Percentiles rank a stretch among this genome's conserved stretches.
These are phyloP conservation scores for Lepidurus couesii DNA, from an alignment of 1,140 invertebrate genomes.

Conservation along the genomic window DNA sequence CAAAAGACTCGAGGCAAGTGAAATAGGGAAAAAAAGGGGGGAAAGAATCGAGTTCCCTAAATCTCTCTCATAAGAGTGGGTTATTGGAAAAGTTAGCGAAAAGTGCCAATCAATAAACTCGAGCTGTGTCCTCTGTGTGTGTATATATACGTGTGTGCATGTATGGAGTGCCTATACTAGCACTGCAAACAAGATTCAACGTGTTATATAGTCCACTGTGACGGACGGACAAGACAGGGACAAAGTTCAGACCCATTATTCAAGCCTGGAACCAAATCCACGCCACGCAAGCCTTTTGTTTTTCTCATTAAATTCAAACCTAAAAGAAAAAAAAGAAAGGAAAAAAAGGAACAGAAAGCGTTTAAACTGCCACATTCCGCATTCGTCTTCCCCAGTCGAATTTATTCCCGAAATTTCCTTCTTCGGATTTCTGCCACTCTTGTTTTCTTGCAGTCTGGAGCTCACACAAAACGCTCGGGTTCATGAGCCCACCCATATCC, in stretches of 20 bases:
- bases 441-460: too few species aligned
- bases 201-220: background rate
- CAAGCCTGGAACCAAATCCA: background rate
- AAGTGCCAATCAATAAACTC: conserved; percentile 8
- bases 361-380: too few species aligned
- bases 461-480: too few species aligned
- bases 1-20: background rate
- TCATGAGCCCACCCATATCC: too few species aligned
- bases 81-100: conserved; percentile 19
- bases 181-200: background rate
- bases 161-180: background rate
- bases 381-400: too few species aligned
- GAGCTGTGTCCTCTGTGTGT: background rate
- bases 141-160: background rate
- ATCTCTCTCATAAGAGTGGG: background rate
- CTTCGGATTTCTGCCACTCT: too few species aligned
- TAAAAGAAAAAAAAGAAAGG: background rate
- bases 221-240: conserved; percentile 7
- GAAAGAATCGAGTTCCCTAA: background rate
- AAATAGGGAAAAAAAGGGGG: background rate
- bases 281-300: background rate
- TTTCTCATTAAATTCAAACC: background rate
- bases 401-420: too few species aligned
- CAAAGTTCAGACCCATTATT: background rate
- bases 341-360: background rate